These are phyloP conservation scores for Lepidurus packardi DNA, from an alignment of 1,140 invertebrate species.

Conservation along the genomic window DNA sequence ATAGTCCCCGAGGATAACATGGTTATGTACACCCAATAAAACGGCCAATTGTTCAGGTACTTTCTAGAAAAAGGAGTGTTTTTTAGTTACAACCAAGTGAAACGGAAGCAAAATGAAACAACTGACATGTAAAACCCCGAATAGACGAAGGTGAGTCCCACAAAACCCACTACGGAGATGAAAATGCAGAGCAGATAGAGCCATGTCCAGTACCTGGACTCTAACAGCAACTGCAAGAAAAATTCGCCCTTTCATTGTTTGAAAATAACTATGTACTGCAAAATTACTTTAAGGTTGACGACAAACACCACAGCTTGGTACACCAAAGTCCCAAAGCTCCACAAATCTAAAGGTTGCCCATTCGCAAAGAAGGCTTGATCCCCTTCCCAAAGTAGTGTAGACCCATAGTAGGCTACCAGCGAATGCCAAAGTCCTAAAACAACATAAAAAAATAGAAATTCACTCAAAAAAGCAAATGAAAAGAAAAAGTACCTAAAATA, in stretches of 20 bases:
- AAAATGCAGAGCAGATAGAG: slow-evolving; percentile 53
- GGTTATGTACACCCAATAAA: slow-evolving; percentile 56
- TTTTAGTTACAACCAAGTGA: neutral
- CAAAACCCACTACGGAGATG: slow-evolving; percentile 55
- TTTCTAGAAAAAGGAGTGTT: neutral
- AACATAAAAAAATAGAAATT: slow-evolving; percentile 28
- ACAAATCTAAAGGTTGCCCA: slow-evolving; percentile 45
- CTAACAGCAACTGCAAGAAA: slow-evolving; percentile 54
- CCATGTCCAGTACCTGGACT: slow-evolving; percentile 58
- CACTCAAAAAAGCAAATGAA: slow-evolving; percentile 23
- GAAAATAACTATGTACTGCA: neutral
- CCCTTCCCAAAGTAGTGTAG: slow-evolving; percentile 44
- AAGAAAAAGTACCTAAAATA: slow-evolving; percentile 48
- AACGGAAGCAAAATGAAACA: slow-evolving; percentile 32
- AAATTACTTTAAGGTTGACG: slow-evolving; percentile 51
- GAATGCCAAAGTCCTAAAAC: slow-evolving; percentile 54
- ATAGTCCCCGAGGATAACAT: slow-evolving; percentile 54
- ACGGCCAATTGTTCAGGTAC: slow-evolving; percentile 39
- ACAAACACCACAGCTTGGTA: slow-evolving; percentile 48
- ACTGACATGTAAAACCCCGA: slow-evolving; percentile 56
- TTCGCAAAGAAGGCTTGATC: slow-evolving; percentile 45
- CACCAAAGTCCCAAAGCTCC: slow-evolving; percentile 48
- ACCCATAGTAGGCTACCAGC: slow-evolving; percentile 50
- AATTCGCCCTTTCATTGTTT: slow-evolving; percentile 20
- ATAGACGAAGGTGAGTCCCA: slow-evolving; percentile 54